Base-by-base conservation (phyloP, 2,797 vertebrate species). In the Sebastes umbrosus region DNA sequence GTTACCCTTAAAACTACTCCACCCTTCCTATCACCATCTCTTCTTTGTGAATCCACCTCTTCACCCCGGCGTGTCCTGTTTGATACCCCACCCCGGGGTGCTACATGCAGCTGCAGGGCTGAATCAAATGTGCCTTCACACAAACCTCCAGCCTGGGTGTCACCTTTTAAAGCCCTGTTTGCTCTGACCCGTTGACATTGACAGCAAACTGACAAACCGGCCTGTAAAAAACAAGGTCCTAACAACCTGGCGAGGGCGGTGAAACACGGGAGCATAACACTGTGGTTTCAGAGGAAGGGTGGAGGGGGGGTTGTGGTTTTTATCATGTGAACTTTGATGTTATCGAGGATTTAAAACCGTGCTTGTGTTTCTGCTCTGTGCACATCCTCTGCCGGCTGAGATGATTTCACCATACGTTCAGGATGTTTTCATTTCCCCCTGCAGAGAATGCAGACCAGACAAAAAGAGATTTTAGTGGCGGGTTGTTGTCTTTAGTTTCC, bases 191-290 rank as follows among this genome's bases (percentile, higher is more conserved):
- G 60, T 34, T 67, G 74, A 85, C 66, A 63, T 1, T 74, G 63
- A 63, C 80, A 13, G 77, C 52, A 89, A 91, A 89, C 83, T 79
- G 88, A 60, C 64, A 68, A 69, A 81, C n/a, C 75, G 2, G 62
- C 34, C 70, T 27, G 64, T 79, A 50, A 82, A 73, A 69, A 70
- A 39, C 36, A 22, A 58, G 34, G 68, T 58, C 13, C 16, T 13
- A n/a, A 69, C 69, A 66, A 31, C 36, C 60, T 29, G 57, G 11
- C 11, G 12, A 29, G 46, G 64, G 46, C 1, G 68, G 22, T 57
- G 62, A 39, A 63, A 74, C 75, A 69, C 7, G 1, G 1, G 18
- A 64, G 62, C 6, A 0, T 0, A 32, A 55, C 77, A 11, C 64
- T 32, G 77, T 16, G 59, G 69, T 34, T 72, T 79, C 46, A 60